Percentiles rank a stretch among this genome's conserved stretches.
phyloP scores from a whole-genome alignment of 2,888 invertebrate species.

The Bellardia bayeri region DNA sequence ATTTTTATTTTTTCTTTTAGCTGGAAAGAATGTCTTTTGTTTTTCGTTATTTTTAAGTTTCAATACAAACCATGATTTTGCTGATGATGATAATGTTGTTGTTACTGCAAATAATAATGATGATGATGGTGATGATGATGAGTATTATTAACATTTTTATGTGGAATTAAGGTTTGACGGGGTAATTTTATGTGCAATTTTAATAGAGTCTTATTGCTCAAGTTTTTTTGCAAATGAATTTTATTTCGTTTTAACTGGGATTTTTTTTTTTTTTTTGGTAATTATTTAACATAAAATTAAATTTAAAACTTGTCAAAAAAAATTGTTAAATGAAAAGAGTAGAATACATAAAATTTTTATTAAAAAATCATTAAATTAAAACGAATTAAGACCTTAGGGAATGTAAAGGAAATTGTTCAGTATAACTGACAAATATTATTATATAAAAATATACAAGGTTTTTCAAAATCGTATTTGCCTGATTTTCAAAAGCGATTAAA shows the following conservation, averaged over 20 bases:
- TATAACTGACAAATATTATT: too few species aligned
- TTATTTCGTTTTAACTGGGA: constrained; percentile 6
- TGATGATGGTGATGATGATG: constrained; percentile 8
- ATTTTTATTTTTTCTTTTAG: constrained; percentile 7
- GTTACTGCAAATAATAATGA: constrained; percentile 1
- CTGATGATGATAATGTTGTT: constrained; percentile 41
- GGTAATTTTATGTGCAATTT: constrained; percentile 63
- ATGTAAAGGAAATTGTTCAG: too few species aligned
- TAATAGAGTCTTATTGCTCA: constrained; percentile 14
- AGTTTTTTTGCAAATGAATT: constrained; percentile 20
- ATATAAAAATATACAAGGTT: too few species aligned
- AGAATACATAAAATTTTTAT: too few species aligned
- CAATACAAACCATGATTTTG: constrained; percentile 2
- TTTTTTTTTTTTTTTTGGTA: not conserved
- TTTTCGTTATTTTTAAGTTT: constrained; percentile 5
- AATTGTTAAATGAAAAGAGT: not conserved
- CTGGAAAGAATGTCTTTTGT: constrained; percentile 23
- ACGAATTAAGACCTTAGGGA: too few species aligned
- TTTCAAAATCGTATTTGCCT: too few species aligned
- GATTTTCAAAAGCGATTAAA: too few species aligned
- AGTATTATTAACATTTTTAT: constrained; percentile 62
- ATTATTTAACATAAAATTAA: constrained; percentile 39
- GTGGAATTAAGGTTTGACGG: constrained; percentile 51
- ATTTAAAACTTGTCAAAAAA: not conserved
- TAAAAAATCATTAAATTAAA: too few species aligned